phyloP scores from a whole-genome alignment of 2,888 invertebrate species.

The Meghimatium bilineatum region DNA sequence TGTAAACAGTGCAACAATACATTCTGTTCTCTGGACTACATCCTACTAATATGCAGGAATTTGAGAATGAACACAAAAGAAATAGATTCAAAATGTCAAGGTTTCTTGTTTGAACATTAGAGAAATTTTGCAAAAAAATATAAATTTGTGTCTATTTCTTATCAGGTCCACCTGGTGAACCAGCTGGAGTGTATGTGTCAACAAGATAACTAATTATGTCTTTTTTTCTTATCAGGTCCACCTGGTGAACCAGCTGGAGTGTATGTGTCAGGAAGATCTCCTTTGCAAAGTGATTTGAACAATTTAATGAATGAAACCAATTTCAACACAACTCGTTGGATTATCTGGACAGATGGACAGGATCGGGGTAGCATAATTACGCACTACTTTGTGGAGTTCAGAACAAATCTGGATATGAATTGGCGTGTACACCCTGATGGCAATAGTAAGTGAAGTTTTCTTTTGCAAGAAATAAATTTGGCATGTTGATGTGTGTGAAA shows the following conservation, averaged over 20 bases:
- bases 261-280: conserved; percentile 86
- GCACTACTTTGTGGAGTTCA: conserved; percentile 84
- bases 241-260: conserved; percentile 93
- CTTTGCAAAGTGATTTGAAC: conserved; percentile 80
- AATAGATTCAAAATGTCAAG: no score
- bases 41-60: no score
- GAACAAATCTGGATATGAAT: conserved; percentile 57
- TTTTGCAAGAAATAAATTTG: neutral
- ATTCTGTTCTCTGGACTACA: no score
- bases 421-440: conserved; percentile 56
- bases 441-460: conserved; percentile 40
- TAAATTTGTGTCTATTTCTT: neutral
- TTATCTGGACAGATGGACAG: conserved; percentile 81
- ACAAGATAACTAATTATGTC: no score
- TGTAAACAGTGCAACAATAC: no score
- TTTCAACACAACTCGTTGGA: conserved; percentile 82
- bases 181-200: conserved; percentile 88
- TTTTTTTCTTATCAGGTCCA: conserved; percentile 80
- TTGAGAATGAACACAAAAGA: no score
- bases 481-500: neutral
- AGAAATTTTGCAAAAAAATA: neutral
- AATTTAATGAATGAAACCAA: conserved; percentile 12
- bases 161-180: conserved; percentile 90
- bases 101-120: no score
- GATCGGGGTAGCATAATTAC: conserved; percentile 88